These are phyloP conservation scores for Leptarthrus brevirostris DNA, from an alignment of 2,888 invertebrate species.

Conservation along the genomic window DNA sequence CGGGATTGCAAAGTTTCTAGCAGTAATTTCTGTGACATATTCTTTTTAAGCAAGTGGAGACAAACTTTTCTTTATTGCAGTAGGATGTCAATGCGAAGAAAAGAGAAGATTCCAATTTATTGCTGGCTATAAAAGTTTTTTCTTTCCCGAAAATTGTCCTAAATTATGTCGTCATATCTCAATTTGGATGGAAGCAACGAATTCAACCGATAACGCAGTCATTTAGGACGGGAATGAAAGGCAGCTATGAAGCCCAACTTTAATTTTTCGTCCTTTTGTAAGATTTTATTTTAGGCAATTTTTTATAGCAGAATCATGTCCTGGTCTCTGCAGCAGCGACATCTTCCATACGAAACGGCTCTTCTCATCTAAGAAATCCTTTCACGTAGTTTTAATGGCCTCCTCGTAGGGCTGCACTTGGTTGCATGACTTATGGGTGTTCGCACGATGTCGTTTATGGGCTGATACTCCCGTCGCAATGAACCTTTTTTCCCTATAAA, in stretches of 20 bases:
- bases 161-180: slow-evolving; percentile 48
- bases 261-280: slow-evolving; percentile 27
- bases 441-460: slow-evolving; percentile 47
- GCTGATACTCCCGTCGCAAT: slow-evolving; percentile 40
- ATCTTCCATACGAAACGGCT: slow-evolving; percentile 22
- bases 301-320: slow-evolving; percentile 41
- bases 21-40: slow-evolving; percentile 43
- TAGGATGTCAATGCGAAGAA: slow-evolving; percentile 22
- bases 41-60: slow-evolving; percentile 27
- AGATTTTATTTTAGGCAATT: slow-evolving; percentile 46
- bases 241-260: slow-evolving; percentile 43
- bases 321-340: slow-evolving; percentile 19
- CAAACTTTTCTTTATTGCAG: slow-evolving; percentile 45
- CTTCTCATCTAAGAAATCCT: slow-evolving; percentile 29
- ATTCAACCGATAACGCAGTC: slow-evolving; percentile 48
- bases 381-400: slow-evolving; percentile 49
- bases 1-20: slow-evolving; percentile 4
- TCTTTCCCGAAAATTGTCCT: slow-evolving; percentile 32
- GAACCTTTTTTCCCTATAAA: slow-evolving; percentile 20
- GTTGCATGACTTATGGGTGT: slow-evolving; percentile 42
- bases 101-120: slow-evolving; percentile 42
- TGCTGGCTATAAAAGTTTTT: slow-evolving; percentile 34
- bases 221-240: slow-evolving; percentile 33
- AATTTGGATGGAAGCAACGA: slow-evolving; percentile 31
- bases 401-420: slow-evolving; percentile 44